phyloP scores from a whole-genome alignment of 2,888 invertebrate species.

The Troides helena region DNA sequence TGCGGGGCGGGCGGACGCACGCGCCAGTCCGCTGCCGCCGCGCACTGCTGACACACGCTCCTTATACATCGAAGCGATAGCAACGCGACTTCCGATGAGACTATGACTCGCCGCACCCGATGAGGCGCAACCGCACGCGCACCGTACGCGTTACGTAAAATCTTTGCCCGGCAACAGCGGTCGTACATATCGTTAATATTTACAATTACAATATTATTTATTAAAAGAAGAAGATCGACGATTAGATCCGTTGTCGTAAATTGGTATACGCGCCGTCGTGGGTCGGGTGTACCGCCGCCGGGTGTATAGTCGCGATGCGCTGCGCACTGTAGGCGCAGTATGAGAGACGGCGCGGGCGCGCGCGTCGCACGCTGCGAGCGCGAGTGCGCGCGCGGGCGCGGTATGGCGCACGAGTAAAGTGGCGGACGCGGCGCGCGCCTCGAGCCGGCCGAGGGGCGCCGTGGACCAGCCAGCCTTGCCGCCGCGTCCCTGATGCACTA shows the following conservation, averaged over 20 bases:
- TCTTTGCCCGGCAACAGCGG: slow-evolving; percentile 40
- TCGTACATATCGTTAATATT: slow-evolving; percentile 46
- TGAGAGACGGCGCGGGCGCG: slow-evolving; percentile 49
- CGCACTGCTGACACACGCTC: slow-evolving; percentile 61
- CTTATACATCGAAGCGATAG: slow-evolving; percentile 51
- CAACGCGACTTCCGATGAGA: slow-evolving; percentile 63
- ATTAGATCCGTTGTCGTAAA: background rate
- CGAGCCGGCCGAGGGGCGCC: slow-evolving; percentile 71
- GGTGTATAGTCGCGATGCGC: slow-evolving; percentile 48
- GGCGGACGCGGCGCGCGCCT: slow-evolving; percentile 58
- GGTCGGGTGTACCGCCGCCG: slow-evolving; percentile 56
- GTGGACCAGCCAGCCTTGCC: slow-evolving; percentile 67
- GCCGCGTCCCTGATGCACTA: slow-evolving; percentile 61
- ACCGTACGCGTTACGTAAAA: slow-evolving; percentile 64
- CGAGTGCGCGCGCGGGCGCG: slow-evolving; percentile 49
- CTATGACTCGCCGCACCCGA: slow-evolving; percentile 68
- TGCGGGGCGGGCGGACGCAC: slow-evolving; percentile 48
- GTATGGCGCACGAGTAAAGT: slow-evolving; percentile 57
- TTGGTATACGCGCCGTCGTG: slow-evolving; percentile 36
- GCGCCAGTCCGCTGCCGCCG: slow-evolving; percentile 64
- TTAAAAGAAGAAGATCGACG: background rate
- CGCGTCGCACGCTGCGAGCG: slow-evolving; percentile 40
- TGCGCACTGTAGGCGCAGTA: slow-evolving; percentile 46
- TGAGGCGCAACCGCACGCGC: slow-evolving; percentile 65
- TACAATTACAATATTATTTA: background rate